A percentile compares a stretch with the other conserved stretches of the same genome.
Evolutionary conservation across 2,113 vertebrate genomes (phyloP).

Genomic region (Patagioenas fasciata): DNA sequence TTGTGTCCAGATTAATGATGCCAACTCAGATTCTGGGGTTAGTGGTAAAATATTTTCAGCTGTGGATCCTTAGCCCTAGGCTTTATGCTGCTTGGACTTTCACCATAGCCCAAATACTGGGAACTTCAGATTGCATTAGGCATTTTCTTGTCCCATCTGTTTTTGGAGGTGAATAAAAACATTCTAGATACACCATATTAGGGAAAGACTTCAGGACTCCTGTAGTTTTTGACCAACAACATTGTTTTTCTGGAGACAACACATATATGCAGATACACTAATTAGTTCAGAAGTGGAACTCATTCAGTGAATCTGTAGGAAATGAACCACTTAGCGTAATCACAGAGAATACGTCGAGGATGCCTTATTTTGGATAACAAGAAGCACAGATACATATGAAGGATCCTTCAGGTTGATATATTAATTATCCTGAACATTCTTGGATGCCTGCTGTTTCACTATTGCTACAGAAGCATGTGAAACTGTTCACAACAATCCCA

Average conservation of each 20-base stretch:
- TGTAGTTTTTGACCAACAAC: not conserved
- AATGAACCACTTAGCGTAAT: slow-evolving; percentile 20
- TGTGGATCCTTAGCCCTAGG: not conserved
- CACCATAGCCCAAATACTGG: not conserved
- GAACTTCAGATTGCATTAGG: not conserved
- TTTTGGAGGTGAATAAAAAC: not conserved
- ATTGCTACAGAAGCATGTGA: not conserved
- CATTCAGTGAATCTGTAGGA: not conserved
- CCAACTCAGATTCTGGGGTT: not conserved
- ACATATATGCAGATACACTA: not conserved
- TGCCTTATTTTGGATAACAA: not conserved
- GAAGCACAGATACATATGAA: not conserved
- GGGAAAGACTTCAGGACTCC: not conserved
- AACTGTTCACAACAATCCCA: not conserved
- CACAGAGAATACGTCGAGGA: not conserved
- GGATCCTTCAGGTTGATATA: slow-evolving; percentile 12
- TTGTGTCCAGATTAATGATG: not conserved
- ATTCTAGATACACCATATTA: not conserved
- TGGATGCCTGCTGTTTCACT: not conserved
- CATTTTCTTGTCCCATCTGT: not conserved
- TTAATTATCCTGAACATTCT: slow-evolving; percentile 7
- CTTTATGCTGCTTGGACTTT: not conserved
- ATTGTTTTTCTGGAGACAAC: not conserved
- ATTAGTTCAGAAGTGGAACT: slow-evolving; percentile 18
- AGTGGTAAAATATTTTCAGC: not conserved